A percentile compares a stretch with the other conserved stretches of the same genome.
Conservation (phyloP, 2,888 invertebrate genomes). For the Eilema griseolum region DNA sequence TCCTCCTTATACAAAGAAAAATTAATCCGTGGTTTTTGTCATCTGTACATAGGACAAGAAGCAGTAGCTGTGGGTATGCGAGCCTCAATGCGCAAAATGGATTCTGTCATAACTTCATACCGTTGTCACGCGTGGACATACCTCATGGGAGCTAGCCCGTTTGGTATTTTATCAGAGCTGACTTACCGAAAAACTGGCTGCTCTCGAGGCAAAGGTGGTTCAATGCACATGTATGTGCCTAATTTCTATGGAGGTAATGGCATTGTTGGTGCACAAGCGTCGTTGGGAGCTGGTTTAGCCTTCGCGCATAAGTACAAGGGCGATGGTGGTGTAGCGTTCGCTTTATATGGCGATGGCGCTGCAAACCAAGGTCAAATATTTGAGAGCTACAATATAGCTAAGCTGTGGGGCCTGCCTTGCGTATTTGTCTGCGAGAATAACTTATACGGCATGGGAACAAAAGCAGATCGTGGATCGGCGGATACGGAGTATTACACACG, state of each 20-base stretch:
- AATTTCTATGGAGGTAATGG: constrained; percentile 99
- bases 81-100: constrained; percentile 92
- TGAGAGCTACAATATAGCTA: constrained; percentile 98
- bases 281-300: constrained; percentile 97
- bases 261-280: constrained; percentile 99
- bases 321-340: constrained; percentile 94
- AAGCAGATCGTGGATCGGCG: constrained; percentile 94
- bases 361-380: constrained; percentile 98
- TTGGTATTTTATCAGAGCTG: constrained; percentile 95
- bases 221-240: constrained; percentile 98
- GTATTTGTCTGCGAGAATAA: constrained; percentile 99
- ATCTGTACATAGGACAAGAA: constrained; percentile 95
- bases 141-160: constrained; percentile 93
- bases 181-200: constrained; percentile 95
- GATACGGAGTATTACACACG: constrained; percentile 96
- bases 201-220: constrained; percentile 98
- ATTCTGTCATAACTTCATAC: constrained; percentile 98
- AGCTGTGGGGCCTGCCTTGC: constrained; percentile 96
- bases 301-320: constrained; percentile 96
- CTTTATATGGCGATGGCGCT: constrained; percentile 97
- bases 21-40: constrained; percentile 98
- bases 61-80: constrained; percentile 95
- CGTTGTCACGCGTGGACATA: constrained; percentile 99
- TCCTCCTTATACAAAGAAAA: constrained; percentile 99
- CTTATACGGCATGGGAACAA: constrained; percentile 99